A percentile compares a stretch with the other conserved stretches of the same genome.
These are phyloP conservation scores for Hyles vespertilio DNA, from an alignment of 1,140 invertebrate genomes.

Conservation along the genomic window DNA sequence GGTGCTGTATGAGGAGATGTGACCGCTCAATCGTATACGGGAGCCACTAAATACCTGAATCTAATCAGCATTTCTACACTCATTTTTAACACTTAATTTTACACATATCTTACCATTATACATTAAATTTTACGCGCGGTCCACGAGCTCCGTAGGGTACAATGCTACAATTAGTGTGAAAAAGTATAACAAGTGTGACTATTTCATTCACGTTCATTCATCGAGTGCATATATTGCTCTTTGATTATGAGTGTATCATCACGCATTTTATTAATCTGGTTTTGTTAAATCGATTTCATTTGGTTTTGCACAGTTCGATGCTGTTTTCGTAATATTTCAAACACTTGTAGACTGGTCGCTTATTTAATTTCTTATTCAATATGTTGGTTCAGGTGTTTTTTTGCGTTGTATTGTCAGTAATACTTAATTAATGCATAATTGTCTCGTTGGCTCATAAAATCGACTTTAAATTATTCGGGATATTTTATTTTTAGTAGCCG, in stretches of 20 bases:
- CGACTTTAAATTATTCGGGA: no score
- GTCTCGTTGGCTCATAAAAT: no score
- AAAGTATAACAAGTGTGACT: background rate
- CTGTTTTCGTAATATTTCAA: no score
- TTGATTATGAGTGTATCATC: background rate
- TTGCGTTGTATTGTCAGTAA: no score
- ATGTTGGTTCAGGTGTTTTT: no score
- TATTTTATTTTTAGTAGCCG: no score
- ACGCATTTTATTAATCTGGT: background rate
- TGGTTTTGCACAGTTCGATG: background rate
- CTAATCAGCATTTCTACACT: slow-evolving; percentile 74
- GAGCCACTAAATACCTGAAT: slow-evolving; percentile 66
- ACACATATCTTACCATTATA: slow-evolving; percentile 69
- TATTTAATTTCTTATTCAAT: no score
- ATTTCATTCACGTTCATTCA: background rate
- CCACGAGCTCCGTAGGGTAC: slow-evolving; percentile 3
- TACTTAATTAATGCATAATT: no score
- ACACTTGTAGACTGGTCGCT: no score
- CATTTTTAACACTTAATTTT: slow-evolving; percentile 75
- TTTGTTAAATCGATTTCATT: background rate
- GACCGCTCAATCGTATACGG: slow-evolving; percentile 61
- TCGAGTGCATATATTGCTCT: background rate
- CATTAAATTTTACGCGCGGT: slow-evolving; percentile 55
- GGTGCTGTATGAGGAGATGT: slow-evolving; percentile 55
- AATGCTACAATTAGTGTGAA: slow-evolving; percentile 1